A percentile compares a stretch with the other conserved stretches of the same genome.
Conservation (phyloP, 2,888 invertebrate genomes). For the Biston stratarius region DNA sequence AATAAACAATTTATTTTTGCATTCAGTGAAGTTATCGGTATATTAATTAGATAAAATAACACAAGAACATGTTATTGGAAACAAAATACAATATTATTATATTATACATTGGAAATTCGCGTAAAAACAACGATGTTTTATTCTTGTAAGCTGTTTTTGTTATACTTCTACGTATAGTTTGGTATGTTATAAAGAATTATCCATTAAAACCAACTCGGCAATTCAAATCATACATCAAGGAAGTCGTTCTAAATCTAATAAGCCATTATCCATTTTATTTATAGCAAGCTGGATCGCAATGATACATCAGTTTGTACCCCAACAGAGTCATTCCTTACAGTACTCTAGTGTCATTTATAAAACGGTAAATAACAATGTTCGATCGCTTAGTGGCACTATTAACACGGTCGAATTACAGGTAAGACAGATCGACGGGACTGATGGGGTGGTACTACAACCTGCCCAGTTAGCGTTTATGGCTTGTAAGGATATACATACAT, state of each 20-base stretch:
- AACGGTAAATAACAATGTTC: constrained; percentile 43
- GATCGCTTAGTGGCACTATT: constrained; percentile 44
- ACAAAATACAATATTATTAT: too few relatives aligned
- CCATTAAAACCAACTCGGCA: background rate
- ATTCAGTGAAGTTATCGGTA: too few relatives aligned
- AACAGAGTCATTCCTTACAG: constrained; percentile 9
- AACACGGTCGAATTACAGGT: constrained; percentile 38
- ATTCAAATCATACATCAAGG: background rate
- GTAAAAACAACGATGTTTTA: too few relatives aligned
- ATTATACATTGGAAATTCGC: too few relatives aligned
- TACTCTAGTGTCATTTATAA: constrained; percentile 40
- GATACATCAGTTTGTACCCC: constrained; percentile 10
- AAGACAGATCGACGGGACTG: constrained; percentile 20
- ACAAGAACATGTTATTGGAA: too few relatives aligned
- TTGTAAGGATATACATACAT: background rate
- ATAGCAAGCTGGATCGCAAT: background rate
- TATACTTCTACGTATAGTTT: background rate
- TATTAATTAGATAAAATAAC: too few relatives aligned
- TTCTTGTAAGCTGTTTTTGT: too few relatives aligned
- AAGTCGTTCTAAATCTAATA: constrained; percentile 2
- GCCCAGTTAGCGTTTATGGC: background rate
- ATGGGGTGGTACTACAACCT: background rate
- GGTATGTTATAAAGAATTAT: background rate
- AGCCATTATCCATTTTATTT: background rate
- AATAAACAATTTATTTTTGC: too few relatives aligned